phyloP scores from a whole-genome alignment of 2,888 invertebrate species.

The Hirtodrosophila confusa region DNA sequence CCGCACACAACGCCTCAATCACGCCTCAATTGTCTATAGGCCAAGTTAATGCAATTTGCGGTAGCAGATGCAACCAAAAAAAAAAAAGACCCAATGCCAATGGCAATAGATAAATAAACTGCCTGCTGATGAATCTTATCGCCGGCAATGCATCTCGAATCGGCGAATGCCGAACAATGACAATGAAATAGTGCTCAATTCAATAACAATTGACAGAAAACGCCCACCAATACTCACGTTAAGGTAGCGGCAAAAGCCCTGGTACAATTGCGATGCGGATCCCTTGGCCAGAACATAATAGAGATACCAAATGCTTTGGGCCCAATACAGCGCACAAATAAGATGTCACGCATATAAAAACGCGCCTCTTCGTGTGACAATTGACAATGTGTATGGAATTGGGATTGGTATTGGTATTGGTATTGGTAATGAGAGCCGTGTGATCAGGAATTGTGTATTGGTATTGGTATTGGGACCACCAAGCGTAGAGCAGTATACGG shows the following conservation, averaged over 20 bases:
- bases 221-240: background rate
- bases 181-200: constrained; percentile 52
- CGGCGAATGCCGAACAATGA: constrained; percentile 43
- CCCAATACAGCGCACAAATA: constrained; percentile 41
- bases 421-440: background rate
- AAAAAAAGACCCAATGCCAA: background rate
- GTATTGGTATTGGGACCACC: constrained; percentile 48
- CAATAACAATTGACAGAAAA: constrained; percentile 67
- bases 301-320: constrained; percentile 33
- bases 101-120: constrained; percentile 21
- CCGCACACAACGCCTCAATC: constrained; percentile 74
- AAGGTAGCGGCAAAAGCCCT: constrained; percentile 14
- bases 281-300: constrained; percentile 47
- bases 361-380: constrained; percentile 56
- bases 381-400: constrained; percentile 26
- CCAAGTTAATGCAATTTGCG: constrained; percentile 68
- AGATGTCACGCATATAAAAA: constrained; percentile 76
- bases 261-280: background rate
- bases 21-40: constrained; percentile 72
- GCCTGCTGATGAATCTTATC: constrained; percentile 40
- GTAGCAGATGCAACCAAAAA: constrained; percentile 49
- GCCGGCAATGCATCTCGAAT: constrained; percentile 57
- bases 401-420: background rate
- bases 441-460: constrained; percentile 3
- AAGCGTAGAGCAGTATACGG: background rate